Evolutionary conservation across 2,888 invertebrate genomes (phyloP), one percentile per base, ranked within the genome.

Genomic region (Ichneumoninae sp.): DNA sequence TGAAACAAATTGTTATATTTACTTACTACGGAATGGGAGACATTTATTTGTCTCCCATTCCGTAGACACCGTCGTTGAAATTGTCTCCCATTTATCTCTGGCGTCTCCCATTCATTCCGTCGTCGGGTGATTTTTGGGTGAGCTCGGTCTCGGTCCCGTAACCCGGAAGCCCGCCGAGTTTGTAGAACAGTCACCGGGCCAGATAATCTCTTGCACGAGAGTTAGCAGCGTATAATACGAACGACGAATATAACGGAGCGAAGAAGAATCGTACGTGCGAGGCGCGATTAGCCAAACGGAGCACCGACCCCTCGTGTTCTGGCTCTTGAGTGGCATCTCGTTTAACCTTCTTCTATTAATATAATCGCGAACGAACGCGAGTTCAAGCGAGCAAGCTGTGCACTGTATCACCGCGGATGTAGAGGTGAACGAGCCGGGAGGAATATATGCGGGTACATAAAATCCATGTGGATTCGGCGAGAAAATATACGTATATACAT

Each of bases 271-370:
- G 62, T 79, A 74, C 52, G 7, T 60, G 79, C 74, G 71, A 72
- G 47, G 69, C 50, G 66, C 40, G 75, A 79, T 71, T 66, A 62
- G 62, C 44, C 54, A 84, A 79, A 66, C 68, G 40, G 66, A 52
- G 83, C 82, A 84, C 69, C 82, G 84, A 84, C 77, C 84, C 60
- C 81, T 74, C 69, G 62, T 66, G 40, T 44, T 77, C 62, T 36
- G 72, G 78, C 54, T 52, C 54, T 60, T 82, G 82, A 82, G 79
- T 82, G 84, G 79, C 79, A 79, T 82, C 84, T 76, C 79, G 82
- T 82, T 84, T 82, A 84, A 82, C 84, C 79, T 84, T 84, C 82
- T 82, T 82, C 84, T 84, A 84, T 84, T 84, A 84, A 84, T 84
- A 84, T 68, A 82, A 84, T 68, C 71, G 79, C 79, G 44, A 76